Conservation (phyloP, 2,113 vertebrate genomes). For the Tursiops truncatus region DNA sequence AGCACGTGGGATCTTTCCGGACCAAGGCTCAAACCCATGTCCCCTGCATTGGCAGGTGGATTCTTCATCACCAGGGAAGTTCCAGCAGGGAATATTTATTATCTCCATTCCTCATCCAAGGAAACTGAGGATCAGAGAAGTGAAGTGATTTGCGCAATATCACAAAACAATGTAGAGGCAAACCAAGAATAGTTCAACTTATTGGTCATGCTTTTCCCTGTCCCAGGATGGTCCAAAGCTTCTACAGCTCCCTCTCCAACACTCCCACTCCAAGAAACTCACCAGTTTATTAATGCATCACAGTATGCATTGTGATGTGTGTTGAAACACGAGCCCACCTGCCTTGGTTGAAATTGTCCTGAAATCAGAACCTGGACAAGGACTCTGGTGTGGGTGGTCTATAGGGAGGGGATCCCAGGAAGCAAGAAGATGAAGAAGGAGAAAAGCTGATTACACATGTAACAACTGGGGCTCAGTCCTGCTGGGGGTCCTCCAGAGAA, state of each 20-base stretch:
- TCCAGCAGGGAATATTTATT: background rate
- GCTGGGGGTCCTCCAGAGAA: background rate
- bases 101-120: background rate
- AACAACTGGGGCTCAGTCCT: background rate
- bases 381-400: background rate
- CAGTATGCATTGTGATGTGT: background rate
- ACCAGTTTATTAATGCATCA: background rate
- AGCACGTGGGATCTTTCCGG: too few relatives aligned
- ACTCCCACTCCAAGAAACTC: background rate
- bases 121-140: background rate
- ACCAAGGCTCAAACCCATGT: too few relatives aligned
- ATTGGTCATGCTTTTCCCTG: too few relatives aligned
- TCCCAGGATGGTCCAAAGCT: background rate
- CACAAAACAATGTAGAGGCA: background rate
- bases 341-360: background rate
- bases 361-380: background rate
- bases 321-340: background rate
- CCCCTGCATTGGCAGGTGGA: too few relatives aligned
- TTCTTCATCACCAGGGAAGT: too few relatives aligned
- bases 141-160: background rate
- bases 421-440: background rate
- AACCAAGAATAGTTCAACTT: background rate
- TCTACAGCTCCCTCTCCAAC: background rate
- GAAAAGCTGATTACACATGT: background rate
- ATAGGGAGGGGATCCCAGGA: background rate